Percentiles rank a stretch among this genome's conserved stretches.
phyloP scores from a whole-genome alignment of 2,113 vertebrate genomes.

The Rallus limicola region DNA sequence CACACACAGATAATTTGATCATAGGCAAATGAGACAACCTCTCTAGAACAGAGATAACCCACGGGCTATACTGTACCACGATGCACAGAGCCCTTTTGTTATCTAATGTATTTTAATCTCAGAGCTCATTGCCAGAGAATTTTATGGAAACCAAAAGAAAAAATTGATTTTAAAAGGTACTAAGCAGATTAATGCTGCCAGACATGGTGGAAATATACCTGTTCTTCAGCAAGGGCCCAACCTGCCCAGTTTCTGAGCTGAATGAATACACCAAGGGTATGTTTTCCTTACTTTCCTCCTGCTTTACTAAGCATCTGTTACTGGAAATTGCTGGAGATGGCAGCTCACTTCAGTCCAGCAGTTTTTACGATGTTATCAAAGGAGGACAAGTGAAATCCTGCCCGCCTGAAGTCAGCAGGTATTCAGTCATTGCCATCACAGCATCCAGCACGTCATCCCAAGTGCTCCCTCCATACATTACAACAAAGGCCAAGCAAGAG shows the following conservation, averaged over 20 bases:
- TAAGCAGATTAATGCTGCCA: background rate
- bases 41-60: background rate
- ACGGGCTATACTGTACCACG: too few species aligned
- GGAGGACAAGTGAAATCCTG: background rate
- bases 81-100: background rate
- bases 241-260: background rate
- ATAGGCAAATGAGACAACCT: background rate
- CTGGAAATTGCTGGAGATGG: background rate
- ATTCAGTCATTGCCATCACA: background rate
- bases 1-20: background rate
- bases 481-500: rapidly evolving
- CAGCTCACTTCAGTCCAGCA: background rate
- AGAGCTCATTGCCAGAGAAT: background rate
- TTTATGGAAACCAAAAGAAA: background rate
- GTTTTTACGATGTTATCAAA: background rate
- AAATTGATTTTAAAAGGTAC: background rate
- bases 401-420: background rate
- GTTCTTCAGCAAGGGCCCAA: background rate
- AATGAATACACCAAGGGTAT: background rate
- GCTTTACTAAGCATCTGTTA: background rate
- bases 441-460: background rate
- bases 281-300: background rate
- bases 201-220: background rate
- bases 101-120: background rate
- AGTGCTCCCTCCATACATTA: background rate